phyloP scores from a whole-genome alignment of 2,797 vertebrate genomes.

The Iguana delicatissima region DNA sequence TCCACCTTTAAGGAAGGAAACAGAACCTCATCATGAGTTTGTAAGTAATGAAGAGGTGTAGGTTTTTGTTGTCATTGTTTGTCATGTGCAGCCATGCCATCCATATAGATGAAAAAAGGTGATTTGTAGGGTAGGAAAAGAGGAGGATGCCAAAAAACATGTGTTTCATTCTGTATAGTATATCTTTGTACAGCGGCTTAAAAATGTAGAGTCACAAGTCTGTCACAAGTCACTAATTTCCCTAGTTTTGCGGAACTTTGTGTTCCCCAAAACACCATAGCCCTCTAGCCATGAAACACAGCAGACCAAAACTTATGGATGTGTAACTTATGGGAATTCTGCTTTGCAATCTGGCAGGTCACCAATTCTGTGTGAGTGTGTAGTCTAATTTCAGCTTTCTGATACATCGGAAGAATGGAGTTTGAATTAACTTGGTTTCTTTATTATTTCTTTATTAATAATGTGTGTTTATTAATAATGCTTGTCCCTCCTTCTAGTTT shows the following conservation, averaged over 20 bases:
- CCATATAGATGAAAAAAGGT: constrained; percentile 9
- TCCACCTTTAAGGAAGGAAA: constrained; percentile 94
- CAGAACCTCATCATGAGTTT: constrained; percentile 95
- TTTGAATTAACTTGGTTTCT: background rate
- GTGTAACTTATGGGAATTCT: background rate
- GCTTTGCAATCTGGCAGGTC: background rate
- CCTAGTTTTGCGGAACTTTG: background rate
- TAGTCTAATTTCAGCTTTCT: background rate
- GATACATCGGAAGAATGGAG: background rate
- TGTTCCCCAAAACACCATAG: background rate
- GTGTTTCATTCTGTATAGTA: background rate
- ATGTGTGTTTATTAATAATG: background rate
- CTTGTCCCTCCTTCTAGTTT: background rate
- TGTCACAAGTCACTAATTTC: background rate
- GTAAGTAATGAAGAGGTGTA: constrained; percentile 81
- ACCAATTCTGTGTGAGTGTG: background rate
- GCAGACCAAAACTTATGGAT: background rate
- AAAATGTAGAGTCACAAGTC: background rate
- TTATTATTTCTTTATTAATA: too few relatives aligned
- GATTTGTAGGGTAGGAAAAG: background rate
- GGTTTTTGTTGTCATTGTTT: background rate
- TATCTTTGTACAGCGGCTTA: background rate
- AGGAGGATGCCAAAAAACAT: background rate
- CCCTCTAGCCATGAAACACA: background rate
- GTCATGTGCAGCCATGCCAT: background rate